Conservation (phyloP, 2,888 invertebrate genomes). For the Pterobdella sp. region DNA sequence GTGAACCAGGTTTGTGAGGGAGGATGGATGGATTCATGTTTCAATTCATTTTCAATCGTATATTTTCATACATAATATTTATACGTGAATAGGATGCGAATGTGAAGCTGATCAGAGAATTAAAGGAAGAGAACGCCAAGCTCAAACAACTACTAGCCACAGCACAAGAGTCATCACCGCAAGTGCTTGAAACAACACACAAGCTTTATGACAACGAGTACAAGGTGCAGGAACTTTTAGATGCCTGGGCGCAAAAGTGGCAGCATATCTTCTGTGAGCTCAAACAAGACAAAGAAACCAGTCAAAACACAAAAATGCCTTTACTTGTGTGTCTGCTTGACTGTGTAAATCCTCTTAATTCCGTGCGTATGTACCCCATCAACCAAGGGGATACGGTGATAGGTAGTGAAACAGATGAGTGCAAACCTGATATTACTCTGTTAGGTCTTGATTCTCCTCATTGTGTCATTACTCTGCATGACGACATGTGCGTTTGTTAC, state of each 20-base stretch:
- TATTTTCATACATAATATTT: too few relatives aligned
- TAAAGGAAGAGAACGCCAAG: slow-evolving; percentile 58
- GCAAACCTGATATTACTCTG: slow-evolving; percentile 63
- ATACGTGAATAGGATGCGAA: slow-evolving; percentile 50
- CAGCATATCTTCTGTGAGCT: slow-evolving; percentile 64
- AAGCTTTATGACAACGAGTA: slow-evolving; percentile 82
- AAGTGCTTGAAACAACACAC: slow-evolving; percentile 51
- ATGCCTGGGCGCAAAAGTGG: slow-evolving; percentile 92
- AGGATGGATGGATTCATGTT: background rate
- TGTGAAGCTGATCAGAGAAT: slow-evolving; percentile 58
- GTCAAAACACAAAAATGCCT: too few relatives aligned
- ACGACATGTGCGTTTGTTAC: background rate
- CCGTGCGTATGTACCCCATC: slow-evolving; percentile 10
- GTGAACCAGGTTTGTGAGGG: slow-evolving; percentile 56
- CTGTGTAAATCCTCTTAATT: background rate
- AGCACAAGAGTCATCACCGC: slow-evolving; percentile 26
- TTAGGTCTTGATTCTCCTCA: background rate
- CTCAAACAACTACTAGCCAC: slow-evolving; percentile 54
- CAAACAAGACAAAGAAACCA: too few relatives aligned
- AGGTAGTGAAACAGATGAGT: slow-evolving; percentile 65
- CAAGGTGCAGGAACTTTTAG: slow-evolving; percentile 63
- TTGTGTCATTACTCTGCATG: background rate
- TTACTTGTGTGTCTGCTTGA: background rate
- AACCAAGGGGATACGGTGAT: slow-evolving; percentile 77
- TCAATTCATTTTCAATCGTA: background rate